Base-by-base conservation (phyloP, 2,797 vertebrate genomes). In the Esox masquinongy region DNA sequence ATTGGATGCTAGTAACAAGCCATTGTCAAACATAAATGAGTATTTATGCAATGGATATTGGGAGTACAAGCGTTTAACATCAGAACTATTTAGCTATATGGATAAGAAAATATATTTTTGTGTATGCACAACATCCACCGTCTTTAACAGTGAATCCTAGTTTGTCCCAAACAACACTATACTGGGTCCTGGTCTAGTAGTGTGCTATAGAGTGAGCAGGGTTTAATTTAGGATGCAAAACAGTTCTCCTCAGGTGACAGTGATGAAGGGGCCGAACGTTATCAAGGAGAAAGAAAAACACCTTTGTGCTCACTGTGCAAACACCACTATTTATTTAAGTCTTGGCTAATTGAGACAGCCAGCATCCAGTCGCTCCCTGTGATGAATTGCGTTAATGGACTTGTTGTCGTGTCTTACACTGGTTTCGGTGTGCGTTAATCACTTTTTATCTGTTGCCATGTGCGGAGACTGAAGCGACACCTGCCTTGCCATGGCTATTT, bases 341-440 rank as follows among this genome's bases (percentile, higher is more conserved):
- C 9, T 73, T 74, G n/a, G 29, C 75, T 85, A 83, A 88, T 83
- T 80, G 74, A 84, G 82, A 76, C 73, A 71, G 78, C 70, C 67
- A 43, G 76, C 77, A 56, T 77, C 84, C 73, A 80, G 77, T 77
- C 64, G 68, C 75, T 59, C 8, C 53, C 26, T 67, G 75, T 73
- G 76, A 88, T 86, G 79, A 84, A 88, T 83, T 64, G 81, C 79
- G 64, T 81, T 80, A 82, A 85, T 84, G 78, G 81, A 74, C 79
- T 77, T 74, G 79, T 80, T 80, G 77, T 84, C 76, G 70, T 83
- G 80, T 79, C 76, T 79, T 69, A 73, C 80, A 79, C 81, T 67
- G 74, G 71, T 31, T 64, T 74, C 26, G 36, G 74, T 36, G 61
- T 76, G 31, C 36, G 70, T 75, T 88, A 86, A 88, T 86, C 79